Percentiles rank a stretch among this genome's conserved stretches.
Evolutionary conservation across 2,888 invertebrate species (phyloP).

Genomic region (Drosophila algonquin): DNA sequence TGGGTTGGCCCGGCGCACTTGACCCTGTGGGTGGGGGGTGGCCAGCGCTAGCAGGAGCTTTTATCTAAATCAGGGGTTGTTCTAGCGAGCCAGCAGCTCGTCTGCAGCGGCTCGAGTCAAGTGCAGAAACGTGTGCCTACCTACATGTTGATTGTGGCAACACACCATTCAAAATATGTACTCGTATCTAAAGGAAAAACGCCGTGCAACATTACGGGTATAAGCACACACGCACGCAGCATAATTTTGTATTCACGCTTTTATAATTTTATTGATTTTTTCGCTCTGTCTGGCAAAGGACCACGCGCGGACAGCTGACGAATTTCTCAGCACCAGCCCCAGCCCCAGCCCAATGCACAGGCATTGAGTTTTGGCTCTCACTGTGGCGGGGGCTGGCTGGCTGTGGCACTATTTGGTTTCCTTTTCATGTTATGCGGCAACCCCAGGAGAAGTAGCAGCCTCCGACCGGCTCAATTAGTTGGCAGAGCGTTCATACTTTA

Average conservation of each 20-base stretch:
- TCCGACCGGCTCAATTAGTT: slow-evolving; percentile 59
- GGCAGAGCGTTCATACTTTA: slow-evolving; percentile 42
- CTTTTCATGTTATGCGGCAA: slow-evolving; percentile 56
- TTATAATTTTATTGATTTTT: slow-evolving; percentile 78
- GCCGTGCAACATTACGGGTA: no score
- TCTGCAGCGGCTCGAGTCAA: slow-evolving; percentile 70
- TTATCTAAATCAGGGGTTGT: slow-evolving; percentile 68
- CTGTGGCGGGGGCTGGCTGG: slow-evolving; percentile 28
- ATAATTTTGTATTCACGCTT: slow-evolving; percentile 62
- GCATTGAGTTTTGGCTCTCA: slow-evolving; percentile 32
- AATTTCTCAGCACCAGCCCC: slow-evolving; percentile 54
- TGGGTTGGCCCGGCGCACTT: slow-evolving; percentile 66
- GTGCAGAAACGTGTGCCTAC: slow-evolving; percentile 78
- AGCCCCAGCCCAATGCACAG: slow-evolving; percentile 8
- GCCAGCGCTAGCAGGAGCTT: slow-evolving; percentile 53
- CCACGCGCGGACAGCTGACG: slow-evolving; percentile 59
- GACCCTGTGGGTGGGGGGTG: slow-evolving; percentile 56
- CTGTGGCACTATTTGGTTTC: slow-evolving; percentile 34
- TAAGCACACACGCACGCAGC: neutral
- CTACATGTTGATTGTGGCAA: slow-evolving; percentile 63
- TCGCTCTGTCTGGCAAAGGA: slow-evolving; percentile 56
- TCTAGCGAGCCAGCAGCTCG: neutral
- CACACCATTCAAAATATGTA: slow-evolving; percentile 18
- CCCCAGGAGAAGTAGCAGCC: slow-evolving; percentile 25
- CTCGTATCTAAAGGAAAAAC: neutral